Conservation (phyloP, 2,888 invertebrate species). For the Drosophila acutilabella region DNA sequence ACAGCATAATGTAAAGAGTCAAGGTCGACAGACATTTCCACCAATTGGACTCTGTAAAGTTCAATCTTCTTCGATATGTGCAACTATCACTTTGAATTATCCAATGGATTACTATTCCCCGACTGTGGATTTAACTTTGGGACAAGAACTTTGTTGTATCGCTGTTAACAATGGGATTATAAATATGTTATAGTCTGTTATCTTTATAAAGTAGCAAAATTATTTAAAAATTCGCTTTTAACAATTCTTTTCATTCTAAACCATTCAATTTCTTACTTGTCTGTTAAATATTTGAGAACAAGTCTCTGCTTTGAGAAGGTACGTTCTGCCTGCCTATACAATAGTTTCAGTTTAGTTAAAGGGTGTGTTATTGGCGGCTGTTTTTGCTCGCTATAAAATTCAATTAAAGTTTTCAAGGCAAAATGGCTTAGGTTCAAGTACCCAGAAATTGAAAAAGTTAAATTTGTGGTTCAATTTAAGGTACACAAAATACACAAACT, state of each 20-base stretch:
- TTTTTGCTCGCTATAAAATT: neutral
- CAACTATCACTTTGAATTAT: conserved; percentile 17
- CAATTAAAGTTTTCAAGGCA: neutral
- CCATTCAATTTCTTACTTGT: no score
- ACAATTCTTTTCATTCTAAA: no score
- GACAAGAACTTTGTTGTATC: neutral
- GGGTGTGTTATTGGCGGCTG: neutral
- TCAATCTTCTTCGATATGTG: conserved; percentile 28
- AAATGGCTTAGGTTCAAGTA: neutral
- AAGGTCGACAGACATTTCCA: conserved; percentile 37
- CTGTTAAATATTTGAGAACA: no score
- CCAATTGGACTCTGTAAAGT: conserved; percentile 30
- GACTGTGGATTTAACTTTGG: conserved; percentile 1
- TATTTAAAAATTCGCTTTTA: no score
- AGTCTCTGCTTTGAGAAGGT: no score
- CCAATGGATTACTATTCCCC: conserved; percentile 5
- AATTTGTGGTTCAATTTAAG: neutral
- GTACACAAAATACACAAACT: neutral
- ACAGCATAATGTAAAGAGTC: conserved; percentile 47
- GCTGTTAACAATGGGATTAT: neutral
- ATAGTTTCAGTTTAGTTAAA: neutral
- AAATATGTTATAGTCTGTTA: no score
- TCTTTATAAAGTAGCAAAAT: no score
- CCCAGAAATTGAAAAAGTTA: neutral
- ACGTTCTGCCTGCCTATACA: neutral